A percentile compares a stretch with the other conserved stretches of the same genome.
Evolutionary conservation across 1,140 invertebrate species (phyloP).

Genomic region (Aphis gossypii): DNA sequence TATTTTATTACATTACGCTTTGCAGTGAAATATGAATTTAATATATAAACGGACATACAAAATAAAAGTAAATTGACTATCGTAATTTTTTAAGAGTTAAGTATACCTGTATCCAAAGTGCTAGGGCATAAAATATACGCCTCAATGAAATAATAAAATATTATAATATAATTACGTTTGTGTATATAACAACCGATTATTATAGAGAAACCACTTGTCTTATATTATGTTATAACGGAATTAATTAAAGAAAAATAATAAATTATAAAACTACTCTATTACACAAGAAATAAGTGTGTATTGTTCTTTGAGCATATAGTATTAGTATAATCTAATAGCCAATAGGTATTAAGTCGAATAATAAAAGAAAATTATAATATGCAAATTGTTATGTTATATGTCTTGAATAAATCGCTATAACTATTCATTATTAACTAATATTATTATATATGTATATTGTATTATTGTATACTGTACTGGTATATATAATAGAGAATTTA

Average conservation of each 20-base stretch:
- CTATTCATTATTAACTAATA: background rate
- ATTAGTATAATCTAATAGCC: background rate
- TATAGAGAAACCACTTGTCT: background rate
- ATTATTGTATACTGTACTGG: background rate
- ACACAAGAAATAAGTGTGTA: background rate
- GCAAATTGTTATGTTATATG: background rate
- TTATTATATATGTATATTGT: background rate
- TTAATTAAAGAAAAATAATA: conserved; percentile 7
- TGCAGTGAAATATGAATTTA: background rate
- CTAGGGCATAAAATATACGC: background rate
- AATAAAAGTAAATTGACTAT: background rate
- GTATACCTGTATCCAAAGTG: background rate
- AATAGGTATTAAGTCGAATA: background rate
- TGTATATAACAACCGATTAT: background rate
- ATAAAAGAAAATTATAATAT: background rate
- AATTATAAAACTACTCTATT: background rate
- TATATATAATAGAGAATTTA: background rate
- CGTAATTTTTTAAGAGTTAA: background rate
- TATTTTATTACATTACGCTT: background rate
- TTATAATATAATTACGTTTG: background rate
- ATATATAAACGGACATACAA: background rate
- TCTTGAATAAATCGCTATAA: background rate
- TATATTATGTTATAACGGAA: background rate
- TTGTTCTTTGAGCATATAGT: background rate
- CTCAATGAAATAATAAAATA: background rate